phyloP scores from a whole-genome alignment of 64 coral and sea anemone genomes.

The Catalaphyllia jardinei region DNA sequence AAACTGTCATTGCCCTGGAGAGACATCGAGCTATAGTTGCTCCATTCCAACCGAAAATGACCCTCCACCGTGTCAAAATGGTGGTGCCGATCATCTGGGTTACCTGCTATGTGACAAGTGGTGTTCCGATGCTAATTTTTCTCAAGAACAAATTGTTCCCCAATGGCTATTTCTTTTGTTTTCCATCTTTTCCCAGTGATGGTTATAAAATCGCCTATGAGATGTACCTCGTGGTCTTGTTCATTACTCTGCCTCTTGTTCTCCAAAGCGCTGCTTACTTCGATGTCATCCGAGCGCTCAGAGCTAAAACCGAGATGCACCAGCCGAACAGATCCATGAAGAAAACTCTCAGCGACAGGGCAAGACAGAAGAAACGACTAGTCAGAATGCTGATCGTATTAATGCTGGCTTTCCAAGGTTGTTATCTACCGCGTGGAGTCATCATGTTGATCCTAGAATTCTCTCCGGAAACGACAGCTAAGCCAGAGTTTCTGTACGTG shows the following conservation, averaged over 20 bases:
- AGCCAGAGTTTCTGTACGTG: slow-evolving; percentile 42
- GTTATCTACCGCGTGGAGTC: slow-evolving; percentile 70
- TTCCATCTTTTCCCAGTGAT: slow-evolving; percentile 6
- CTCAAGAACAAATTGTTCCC: slow-evolving; percentile 3
- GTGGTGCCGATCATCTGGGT: slow-evolving; percentile 59
- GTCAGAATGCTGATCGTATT: slow-evolving; percentile 68
- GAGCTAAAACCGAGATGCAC: slow-evolving; percentile 52
- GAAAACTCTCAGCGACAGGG: slow-evolving; percentile 19
- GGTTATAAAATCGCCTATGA: slow-evolving; percentile 51
- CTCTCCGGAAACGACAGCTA: background rate
- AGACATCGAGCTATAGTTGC: slow-evolving; percentile 81
- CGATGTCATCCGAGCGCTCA: slow-evolving; percentile 57
- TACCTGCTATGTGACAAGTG: slow-evolving; percentile 8
- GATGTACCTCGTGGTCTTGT: too few species aligned
- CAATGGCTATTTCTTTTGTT: background rate
- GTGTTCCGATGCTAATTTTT: slow-evolving; percentile 20
- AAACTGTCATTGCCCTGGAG: slow-evolving; percentile 79
- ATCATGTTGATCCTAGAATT: slow-evolving; percentile 53
- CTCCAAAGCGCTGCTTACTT: slow-evolving; percentile 47
- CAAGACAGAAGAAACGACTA: slow-evolving; percentile 41
- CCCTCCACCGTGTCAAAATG: slow-evolving; percentile 49
- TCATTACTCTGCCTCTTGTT: too few species aligned
- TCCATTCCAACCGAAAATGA: slow-evolving; percentile 76
- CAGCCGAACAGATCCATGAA: background rate
- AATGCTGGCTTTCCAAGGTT: slow-evolving; percentile 70